Evolutionary conservation across 2,888 invertebrate species (phyloP).

Genomic region (Ornithoptera priamus): DNA sequence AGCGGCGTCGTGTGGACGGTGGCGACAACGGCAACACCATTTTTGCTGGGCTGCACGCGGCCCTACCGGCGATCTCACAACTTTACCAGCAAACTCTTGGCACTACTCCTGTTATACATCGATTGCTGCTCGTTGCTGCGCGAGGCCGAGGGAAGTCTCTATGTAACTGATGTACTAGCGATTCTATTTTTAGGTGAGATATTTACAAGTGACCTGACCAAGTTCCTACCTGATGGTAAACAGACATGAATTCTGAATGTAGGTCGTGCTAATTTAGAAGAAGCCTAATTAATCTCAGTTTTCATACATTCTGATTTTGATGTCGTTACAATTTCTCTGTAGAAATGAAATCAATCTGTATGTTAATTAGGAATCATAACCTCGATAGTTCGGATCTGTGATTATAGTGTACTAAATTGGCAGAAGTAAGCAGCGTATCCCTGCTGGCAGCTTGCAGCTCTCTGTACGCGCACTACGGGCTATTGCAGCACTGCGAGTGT

Average conservation of each 20-base stretch:
- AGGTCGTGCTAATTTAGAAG: too few species aligned
- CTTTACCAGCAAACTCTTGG: conserved; percentile 38
- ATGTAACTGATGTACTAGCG: conserved; percentile 41
- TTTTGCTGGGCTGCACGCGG: conserved; percentile 41
- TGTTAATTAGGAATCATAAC: too few species aligned
- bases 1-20: conserved; percentile 41
- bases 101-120: conserved; percentile 53
- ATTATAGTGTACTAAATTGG: neutral
- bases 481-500: conserved; percentile 44
- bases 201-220: neutral
- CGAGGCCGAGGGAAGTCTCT: conserved; percentile 53
- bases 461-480: conserved; percentile 48
- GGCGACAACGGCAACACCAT: conserved; percentile 44
- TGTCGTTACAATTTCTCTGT: too few species aligned
- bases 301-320: too few species aligned
- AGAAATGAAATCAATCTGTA: too few species aligned
- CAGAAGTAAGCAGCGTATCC: conserved; percentile 44
- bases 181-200: conserved; percentile 42
- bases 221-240: too few species aligned
- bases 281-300: too few species aligned
- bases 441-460: conserved; percentile 44
- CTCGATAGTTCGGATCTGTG: too few species aligned
- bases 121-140: conserved; percentile 56
- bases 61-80: conserved; percentile 27
- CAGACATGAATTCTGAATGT: too few species aligned